Evolutionary conservation across 2,113 vertebrate species (phyloP), one percentile per base, ranked within the genome.

Genomic region (Gobius niger): DNA sequence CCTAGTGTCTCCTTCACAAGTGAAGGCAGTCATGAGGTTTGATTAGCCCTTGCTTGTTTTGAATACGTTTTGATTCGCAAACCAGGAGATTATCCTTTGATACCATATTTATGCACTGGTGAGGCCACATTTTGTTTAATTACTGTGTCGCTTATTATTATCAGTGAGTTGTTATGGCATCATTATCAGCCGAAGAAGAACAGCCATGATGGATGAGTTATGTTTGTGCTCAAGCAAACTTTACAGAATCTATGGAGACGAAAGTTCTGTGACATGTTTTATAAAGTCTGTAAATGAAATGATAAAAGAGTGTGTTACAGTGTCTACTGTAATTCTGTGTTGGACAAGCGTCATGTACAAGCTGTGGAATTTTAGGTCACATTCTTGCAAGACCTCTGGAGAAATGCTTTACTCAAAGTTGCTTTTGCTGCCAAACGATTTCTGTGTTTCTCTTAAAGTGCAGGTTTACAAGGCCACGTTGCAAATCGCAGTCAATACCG

Each of bases 1-100:
- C 16, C 68, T 66, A 60, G 18, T 69, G 66, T 56, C 80, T 67
- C 75, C 67, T 61, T 72, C 61, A 75, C 44, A 46, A 63, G 24
- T 34, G 24, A 34, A 34, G 80, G 34, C 70, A 44, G 61, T 49
- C 57, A 10, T 67, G 8, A 79, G 52, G 51, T 70, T 34, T 34
- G 2, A 4, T 57, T 34, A 47, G 42, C 15, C 42, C 1, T 16
- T 49, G 47, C 47, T 52, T 34, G 24, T 34, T 34, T 34, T 34
- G 24, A 24, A 24, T 24, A 24, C 1, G 24, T 34, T 34, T 34
- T 34, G 24, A 34, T 34, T 34, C 24, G 24, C 24, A 34, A 34
- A 34, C 24, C 14, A 18, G 15, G 19, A 59, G 60, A 18, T 34
- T 24, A 6, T 34, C 14, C 11, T 40, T 40, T 57, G 11, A 34